Evolutionary conservation across 2,797 vertebrate genomes (phyloP).

Genomic region (Xenops minutus): DNA sequence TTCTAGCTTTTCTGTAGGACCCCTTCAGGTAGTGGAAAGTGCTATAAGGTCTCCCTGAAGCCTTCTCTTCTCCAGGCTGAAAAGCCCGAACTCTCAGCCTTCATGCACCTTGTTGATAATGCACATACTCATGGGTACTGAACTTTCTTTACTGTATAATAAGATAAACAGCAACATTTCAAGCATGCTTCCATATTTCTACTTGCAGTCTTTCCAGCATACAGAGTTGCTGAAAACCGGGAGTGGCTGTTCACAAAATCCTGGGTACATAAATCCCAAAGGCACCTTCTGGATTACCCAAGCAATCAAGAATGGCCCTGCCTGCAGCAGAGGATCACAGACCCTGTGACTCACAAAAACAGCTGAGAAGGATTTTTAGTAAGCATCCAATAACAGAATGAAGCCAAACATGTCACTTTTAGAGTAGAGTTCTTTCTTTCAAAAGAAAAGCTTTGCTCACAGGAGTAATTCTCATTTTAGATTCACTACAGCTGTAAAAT

Average conservation of each 20-base stretch:
- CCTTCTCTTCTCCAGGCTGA: not conserved
- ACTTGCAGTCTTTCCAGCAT: not conserved
- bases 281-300: not conserved
- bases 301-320: not conserved
- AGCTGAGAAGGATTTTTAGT: not conserved
- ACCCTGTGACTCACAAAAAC: rapidly evolving
- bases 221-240: not conserved
- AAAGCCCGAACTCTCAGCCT: not conserved
- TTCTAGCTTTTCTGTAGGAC: not conserved
- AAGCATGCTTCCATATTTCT: not conserved
- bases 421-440: not conserved
- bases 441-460: not conserved
- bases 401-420: not conserved
- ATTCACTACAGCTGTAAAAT: not conserved
- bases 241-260: not conserved
- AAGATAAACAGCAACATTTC: not conserved
- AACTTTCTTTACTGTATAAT: not conserved
- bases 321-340: not conserved
- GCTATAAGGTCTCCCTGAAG: not conserved
- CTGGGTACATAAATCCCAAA: not conserved
- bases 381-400: not conserved
- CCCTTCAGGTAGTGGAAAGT: not conserved
- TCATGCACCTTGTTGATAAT: not conserved
- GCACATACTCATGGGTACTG: too few species aligned
- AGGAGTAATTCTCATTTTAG: not conserved